Evolutionary conservation across 2,797 vertebrate species (phyloP).

Genomic region (Sparidentex hasta): DNA sequence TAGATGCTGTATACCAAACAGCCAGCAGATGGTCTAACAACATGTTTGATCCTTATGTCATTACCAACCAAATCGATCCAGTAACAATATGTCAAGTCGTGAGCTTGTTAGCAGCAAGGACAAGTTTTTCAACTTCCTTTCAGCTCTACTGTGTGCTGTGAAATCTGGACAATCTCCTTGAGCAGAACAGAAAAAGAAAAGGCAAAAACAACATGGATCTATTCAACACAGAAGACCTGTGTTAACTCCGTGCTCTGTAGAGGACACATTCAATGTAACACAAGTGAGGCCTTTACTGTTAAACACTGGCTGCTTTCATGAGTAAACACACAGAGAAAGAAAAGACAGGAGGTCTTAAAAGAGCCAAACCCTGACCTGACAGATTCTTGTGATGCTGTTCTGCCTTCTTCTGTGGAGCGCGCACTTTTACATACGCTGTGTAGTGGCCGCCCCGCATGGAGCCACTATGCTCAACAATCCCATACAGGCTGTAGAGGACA

Average conservation of each 20-base stretch:
- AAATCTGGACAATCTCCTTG: slow-evolving; percentile 31
- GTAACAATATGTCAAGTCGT: slow-evolving; percentile 20
- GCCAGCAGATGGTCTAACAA: background rate
- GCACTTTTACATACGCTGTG: slow-evolving; percentile 95
- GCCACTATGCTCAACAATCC: slow-evolving; percentile 96
- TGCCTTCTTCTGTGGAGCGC: slow-evolving; percentile 86
- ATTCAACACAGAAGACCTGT: slow-evolving; percentile 17
- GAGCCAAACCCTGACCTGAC: slow-evolving; percentile 81
- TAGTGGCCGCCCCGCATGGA: slow-evolving; percentile 98
- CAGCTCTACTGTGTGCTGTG: slow-evolving; percentile 16
- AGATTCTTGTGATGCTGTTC: slow-evolving; percentile 89
- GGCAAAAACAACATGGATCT: slow-evolving; percentile 22
- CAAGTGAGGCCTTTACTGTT: slow-evolving; percentile 8
- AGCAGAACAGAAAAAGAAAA: slow-evolving; percentile 23
- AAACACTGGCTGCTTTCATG: slow-evolving; percentile 8
- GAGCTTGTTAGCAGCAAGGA: slow-evolving; percentile 37
- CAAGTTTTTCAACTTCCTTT: slow-evolving; percentile 21
- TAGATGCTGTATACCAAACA: background rate
- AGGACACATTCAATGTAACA: slow-evolving; percentile 37
- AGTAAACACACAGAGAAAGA: slow-evolving; percentile 12
- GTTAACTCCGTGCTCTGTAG: slow-evolving; percentile 4
- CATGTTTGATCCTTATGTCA: slow-evolving; percentile 15
- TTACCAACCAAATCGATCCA: slow-evolving; percentile 7
- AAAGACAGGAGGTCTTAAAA: background rate
- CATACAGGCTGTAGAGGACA: slow-evolving; percentile 94